Evolutionary conservation across 1,140 invertebrate species (phyloP).

Genomic region (Cotesia chilonis): DNA sequence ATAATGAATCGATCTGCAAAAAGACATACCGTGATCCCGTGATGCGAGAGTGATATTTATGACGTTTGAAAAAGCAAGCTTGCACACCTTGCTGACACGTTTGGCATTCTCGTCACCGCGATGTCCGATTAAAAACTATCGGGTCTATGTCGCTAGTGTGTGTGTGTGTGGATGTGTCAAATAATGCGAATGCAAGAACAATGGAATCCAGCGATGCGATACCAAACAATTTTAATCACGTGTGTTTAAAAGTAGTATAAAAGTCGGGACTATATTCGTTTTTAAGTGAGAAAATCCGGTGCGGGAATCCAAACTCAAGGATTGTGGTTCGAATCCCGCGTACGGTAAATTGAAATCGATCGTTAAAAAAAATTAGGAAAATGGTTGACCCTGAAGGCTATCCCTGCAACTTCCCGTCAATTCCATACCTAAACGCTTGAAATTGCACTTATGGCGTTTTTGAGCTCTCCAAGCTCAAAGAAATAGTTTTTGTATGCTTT

Average conservation of each 20-base stretch:
- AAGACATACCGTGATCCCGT: slow-evolving; percentile 55
- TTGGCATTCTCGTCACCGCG: slow-evolving; percentile 47
- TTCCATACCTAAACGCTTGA: too few relatives aligned
- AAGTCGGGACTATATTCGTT: too few relatives aligned
- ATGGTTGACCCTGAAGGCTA: too few relatives aligned
- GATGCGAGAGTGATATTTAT: slow-evolving; percentile 60
- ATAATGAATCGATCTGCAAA: slow-evolving; percentile 56
- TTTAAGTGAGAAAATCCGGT: too few relatives aligned
- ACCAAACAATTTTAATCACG: background rate
- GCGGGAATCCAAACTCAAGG: background rate
- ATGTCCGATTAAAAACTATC: slow-evolving; percentile 20
- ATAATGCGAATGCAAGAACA: slow-evolving; percentile 56
- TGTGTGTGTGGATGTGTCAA: slow-evolving; percentile 52
- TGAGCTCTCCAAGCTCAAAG: too few relatives aligned
- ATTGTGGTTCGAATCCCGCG: too few relatives aligned
- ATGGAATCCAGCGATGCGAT: slow-evolving; percentile 44
- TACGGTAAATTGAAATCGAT: background rate
- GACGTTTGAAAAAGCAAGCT: slow-evolving; percentile 50
- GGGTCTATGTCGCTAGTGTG: slow-evolving; percentile 9
- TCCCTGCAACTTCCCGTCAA: too few relatives aligned
- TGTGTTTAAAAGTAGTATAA: background rate
- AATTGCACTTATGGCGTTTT: too few relatives aligned
- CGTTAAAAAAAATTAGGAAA: too few relatives aligned
- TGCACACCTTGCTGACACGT: slow-evolving; percentile 57
- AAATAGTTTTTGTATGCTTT: too few relatives aligned